These are phyloP conservation scores for Heloderma charlesbogerti DNA, from an alignment of 2,113 vertebrate genomes.

Conservation along the genomic window DNA sequence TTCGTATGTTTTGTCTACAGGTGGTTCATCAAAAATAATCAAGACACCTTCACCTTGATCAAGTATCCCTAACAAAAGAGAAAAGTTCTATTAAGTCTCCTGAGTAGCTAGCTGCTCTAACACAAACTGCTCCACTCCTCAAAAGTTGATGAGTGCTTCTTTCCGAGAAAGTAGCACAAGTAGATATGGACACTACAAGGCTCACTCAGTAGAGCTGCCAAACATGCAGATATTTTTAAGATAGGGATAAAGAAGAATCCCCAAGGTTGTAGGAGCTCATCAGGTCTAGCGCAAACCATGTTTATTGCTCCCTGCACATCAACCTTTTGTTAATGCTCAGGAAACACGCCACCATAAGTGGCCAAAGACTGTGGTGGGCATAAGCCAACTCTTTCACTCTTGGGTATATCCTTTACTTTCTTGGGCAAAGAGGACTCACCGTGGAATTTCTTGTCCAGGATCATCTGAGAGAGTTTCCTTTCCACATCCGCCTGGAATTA, in stretches of 20 bases:
- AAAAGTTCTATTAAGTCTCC: background rate
- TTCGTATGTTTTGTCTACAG: constrained; percentile 98
- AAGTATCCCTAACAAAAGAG: constrained; percentile 87
- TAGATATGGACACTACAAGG: background rate
- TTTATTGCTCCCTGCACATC: background rate
- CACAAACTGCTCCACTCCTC: background rate
- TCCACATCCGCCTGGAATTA: constrained; percentile 92
- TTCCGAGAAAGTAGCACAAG: background rate
- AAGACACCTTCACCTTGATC: constrained; percentile 98
- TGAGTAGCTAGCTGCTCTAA: background rate
- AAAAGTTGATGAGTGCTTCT: background rate
- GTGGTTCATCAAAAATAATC: constrained; percentile 98
- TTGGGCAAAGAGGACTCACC: constrained; percentile 82
- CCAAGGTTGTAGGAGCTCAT: background rate
- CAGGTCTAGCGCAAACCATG: background rate
- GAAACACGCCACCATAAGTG: background rate
- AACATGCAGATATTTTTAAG: background rate
- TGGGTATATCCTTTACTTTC: fast-evolving
- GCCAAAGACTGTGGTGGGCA: background rate
- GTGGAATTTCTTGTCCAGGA: constrained; percentile 98
- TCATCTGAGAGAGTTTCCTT: constrained; percentile 99
- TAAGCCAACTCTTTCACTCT: fast-evolving
- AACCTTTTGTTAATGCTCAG: background rate
- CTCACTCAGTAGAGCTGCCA: background rate
- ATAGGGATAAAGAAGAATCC: background rate